Evolutionary conservation across 2,888 invertebrate species (phyloP), one percentile per base, ranked within the genome.

Genomic region (Hoplodrina blanda): DNA sequence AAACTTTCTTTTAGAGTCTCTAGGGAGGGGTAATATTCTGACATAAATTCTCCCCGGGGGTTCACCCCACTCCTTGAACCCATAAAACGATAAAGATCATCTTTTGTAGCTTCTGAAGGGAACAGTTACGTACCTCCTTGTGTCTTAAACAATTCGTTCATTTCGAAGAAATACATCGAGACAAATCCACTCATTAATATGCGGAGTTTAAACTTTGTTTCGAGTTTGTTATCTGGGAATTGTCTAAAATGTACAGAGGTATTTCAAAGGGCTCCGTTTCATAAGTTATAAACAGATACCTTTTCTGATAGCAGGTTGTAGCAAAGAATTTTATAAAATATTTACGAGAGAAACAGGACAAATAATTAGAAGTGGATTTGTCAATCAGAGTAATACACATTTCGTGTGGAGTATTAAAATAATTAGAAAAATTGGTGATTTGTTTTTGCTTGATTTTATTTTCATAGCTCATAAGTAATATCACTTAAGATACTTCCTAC

Each of bases 31-130:
- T 91, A 89, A 91, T 91, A 91, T 90, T 90, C 87, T 76, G 82
- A 89, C 91, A 91, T 92, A 92, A 93, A 93, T 92, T 90, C 89
- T 89, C 88, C 85, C 85, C 77, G 73, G 86, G 83, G 89, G 85
- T 85, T 90, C 88, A 88, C 87, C 89, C 89, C 85, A 85, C 88
- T 89, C 84, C 87, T 88, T 89, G 85, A 91, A 90, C 90, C 88
- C 89, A 91, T 92, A 93, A 93, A 93, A 89, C 90, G 93, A 93
- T 93, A 93, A 93, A 91, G 91, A 92, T 93, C 93, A 92, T 91
- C 90, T 91, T 92, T 91, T 91, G 91, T 90, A 89, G 90, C 90
- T 87, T 85, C 81, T 85, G 82, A 86, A 85, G 78, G 76, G 82
- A 87, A 84, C 86, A 82, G 79, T 80, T 80, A 81, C 72, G 79